These are phyloP conservation scores for Periplaneta americana DNA, from an alignment of 1,140 invertebrate genomes.

Conservation along the genomic window DNA sequence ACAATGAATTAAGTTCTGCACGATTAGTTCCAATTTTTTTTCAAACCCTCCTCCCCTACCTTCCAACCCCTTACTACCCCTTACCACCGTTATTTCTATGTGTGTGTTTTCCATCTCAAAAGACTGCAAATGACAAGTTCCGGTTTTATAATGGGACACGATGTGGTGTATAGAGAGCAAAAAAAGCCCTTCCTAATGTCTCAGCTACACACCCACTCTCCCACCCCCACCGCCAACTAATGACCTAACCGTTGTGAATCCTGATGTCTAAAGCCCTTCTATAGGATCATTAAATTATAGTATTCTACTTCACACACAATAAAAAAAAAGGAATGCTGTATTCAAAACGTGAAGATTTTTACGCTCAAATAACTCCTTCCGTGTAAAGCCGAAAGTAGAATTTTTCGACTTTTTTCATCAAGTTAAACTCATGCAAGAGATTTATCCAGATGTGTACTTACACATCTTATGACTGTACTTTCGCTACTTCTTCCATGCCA, in stretches of 20 bases:
- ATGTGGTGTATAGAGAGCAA: not conserved
- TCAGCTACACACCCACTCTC: not conserved
- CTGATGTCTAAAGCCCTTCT: too few species aligned
- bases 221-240: not conserved
- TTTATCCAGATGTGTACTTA: too few species aligned
- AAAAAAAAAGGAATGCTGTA: not conserved
- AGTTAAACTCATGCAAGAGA: too few species aligned
- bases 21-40: conserved; percentile 14
- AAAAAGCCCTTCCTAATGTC: conserved; percentile 12
- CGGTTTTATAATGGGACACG: conserved; percentile 6
- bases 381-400: too few species aligned
- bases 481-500: too few species aligned
- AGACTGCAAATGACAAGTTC: conserved; percentile 10
- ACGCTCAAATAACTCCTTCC: too few species aligned
- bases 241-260: not conserved
- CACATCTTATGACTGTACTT: too few species aligned
- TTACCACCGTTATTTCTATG: not conserved
- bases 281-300: not conserved
- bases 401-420: too few species aligned
- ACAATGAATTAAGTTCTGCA: conserved; percentile 16
- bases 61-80: not conserved
- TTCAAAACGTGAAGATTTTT: not conserved
- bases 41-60: not conserved
- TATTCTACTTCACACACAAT: not conserved
- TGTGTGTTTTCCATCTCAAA: conserved; percentile 4